Conservation (phyloP, 2,797 vertebrate species). For the Gallirallus australis region DNA sequence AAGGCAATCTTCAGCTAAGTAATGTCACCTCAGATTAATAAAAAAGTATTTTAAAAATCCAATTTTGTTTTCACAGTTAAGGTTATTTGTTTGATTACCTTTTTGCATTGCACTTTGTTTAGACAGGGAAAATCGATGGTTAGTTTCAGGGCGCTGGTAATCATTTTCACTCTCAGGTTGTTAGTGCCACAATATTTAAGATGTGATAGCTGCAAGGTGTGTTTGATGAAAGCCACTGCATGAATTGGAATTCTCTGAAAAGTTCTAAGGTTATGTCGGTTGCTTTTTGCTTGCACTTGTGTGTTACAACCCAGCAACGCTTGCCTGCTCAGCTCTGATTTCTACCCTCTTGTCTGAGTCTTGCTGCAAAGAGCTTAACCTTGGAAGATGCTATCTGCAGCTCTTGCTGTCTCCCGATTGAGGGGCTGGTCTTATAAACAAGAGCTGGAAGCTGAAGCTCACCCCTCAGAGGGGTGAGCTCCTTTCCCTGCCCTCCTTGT, state of each 20-base stretch:
- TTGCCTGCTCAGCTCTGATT: not conserved
- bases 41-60: conserved; percentile 56
- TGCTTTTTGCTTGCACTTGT: not conserved
- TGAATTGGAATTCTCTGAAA: not conserved
- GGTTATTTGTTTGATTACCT: conserved; percentile 42
- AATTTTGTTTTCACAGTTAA: conserved; percentile 49
- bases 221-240: not conserved
- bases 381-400: rapidly evolving
- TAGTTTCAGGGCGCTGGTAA: conserved; percentile 1
- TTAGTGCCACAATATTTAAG: not conserved
- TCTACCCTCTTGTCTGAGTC: not conserved
- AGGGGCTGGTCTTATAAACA: not conserved
- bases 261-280: rapidly evolving
- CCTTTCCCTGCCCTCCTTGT: not conserved
- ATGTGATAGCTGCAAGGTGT: not conserved
- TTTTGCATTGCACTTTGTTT: conserved; percentile 40
- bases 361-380: not conserved
- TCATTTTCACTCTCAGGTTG: not conserved
- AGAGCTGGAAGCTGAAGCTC: not conserved
- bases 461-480: not conserved
- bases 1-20: conserved; percentile 31
- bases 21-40: conserved; percentile 47
- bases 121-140: conserved; percentile 39
- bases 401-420: not conserved
- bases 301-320: rapidly evolving